Evolutionary conservation across 2,797 vertebrate genomes (phyloP), one percentile per base, ranked within the genome.

Genomic region (Anisognathus igniventris): DNA sequence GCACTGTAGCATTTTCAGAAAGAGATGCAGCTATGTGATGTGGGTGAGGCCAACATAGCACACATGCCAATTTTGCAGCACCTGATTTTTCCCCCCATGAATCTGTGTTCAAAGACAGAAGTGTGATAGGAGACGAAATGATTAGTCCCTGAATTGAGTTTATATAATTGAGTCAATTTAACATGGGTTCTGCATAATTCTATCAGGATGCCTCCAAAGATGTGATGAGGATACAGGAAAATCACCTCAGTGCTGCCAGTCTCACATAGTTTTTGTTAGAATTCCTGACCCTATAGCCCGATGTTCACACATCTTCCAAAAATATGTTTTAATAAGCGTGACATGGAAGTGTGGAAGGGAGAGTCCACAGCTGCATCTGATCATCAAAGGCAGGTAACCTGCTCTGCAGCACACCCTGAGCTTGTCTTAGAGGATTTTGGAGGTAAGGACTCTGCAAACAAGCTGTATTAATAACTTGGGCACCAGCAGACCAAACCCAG

Each of bases 261-360:
- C 71, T 90, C 42, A 58, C 14, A 35, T 6, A 67, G 33, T 45
- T 61, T 84, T 81, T 72, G 30, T 45, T 27, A 7, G 4, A 78
- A 74, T 64, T 84, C 19, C 16, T 71, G 50, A 25, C 40, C 28
- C 21, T 22, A 30, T 3, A 88, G 33, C 12, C 33, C 71, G 50
- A 58, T 60, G 51, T 39, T 61, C 44, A 67, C 9, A 27, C 3
- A 48, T 19, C 21, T 91, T 75, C 31, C 51, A 51, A 81, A 90
- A 71, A 39, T 1, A 3, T 10, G 5, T 22, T 80, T 61, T 22
- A 72, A 45, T 64, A 40, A 45, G 39, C 22, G n/a, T 45, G 14
- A 57, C 7, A 9, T 19, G 8, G 9, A 74, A 80, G 25, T 0
- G 0, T 6, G 12, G n/a, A 79, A 7, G 15, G 42, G 35, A 67